Percentiles rank a stretch among this genome's conserved stretches.
phyloP scores from a whole-genome alignment of 2,113 vertebrate genomes.

The Dasyprocta punctata region DNA sequence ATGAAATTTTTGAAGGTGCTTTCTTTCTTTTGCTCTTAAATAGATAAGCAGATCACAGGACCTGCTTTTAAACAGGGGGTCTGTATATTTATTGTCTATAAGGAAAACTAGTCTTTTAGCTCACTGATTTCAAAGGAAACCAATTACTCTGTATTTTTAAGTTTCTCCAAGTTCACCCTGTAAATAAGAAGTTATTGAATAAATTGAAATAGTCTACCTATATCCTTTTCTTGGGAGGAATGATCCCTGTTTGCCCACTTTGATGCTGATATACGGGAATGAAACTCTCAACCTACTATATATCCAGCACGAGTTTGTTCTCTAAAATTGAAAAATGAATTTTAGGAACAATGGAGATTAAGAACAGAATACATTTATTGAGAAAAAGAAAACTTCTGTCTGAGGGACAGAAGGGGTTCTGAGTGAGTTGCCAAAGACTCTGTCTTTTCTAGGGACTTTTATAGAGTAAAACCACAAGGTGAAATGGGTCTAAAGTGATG shows the following conservation, averaged over 20 bases:
- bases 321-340: too few species aligned
- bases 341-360: too few species aligned
- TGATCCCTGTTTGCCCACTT: background rate
- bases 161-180: background rate
- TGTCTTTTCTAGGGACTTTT: too few species aligned
- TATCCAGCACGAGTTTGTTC: too few species aligned
- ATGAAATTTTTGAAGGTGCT: background rate
- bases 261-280: background rate
- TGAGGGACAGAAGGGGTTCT: too few species aligned
- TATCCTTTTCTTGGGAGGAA: background rate
- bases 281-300: too few species aligned
- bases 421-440: too few species aligned
- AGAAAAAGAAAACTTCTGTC: too few species aligned
- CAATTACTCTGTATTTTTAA: background rate
- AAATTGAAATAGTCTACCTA: background rate
- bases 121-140: background rate
- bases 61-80: background rate
- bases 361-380: too few species aligned
- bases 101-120: background rate
- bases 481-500: too few species aligned
- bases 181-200: background rate
- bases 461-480: too few species aligned
- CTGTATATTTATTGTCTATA: background rate
- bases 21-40: background rate
- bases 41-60: background rate